Conservation (phyloP, 1,140 invertebrate species). For the Riptortus pedestris region DNA sequence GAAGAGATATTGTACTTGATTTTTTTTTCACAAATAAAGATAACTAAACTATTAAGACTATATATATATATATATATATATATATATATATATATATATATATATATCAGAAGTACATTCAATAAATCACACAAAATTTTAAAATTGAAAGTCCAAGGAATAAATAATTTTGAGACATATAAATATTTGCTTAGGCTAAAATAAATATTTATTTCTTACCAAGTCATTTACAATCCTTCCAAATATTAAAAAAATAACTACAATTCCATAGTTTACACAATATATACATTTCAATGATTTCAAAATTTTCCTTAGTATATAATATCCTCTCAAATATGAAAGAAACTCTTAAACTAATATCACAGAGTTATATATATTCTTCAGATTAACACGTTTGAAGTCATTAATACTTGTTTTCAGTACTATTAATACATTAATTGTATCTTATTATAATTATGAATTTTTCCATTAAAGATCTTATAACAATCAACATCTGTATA, state of each 20-base stretch:
- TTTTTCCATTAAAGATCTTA: not conserved
- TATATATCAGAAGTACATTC: too few species aligned
- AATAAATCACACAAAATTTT: too few species aligned
- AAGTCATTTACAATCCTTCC: slow-evolving; percentile 15
- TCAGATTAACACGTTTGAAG: not conserved
- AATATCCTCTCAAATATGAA: not conserved
- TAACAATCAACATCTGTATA: not conserved
- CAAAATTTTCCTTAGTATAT: slow-evolving; percentile 7
- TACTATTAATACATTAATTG: slow-evolving; percentile 4
- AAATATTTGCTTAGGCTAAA: slow-evolving; percentile 16
- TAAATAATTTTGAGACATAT: too few species aligned
- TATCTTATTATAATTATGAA: not conserved
- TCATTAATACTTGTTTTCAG: not conserved
- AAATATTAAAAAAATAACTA: slow-evolving; percentile 25
- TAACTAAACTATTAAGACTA: too few species aligned
- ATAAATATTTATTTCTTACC: slow-evolving; percentile 18
- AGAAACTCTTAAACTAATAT: slow-evolving; percentile 22
- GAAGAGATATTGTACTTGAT: too few species aligned
- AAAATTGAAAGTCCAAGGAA: too few species aligned
- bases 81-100: too few species aligned
- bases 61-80: too few species aligned
- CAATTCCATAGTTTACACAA: slow-evolving; percentile 16
- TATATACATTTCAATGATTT: slow-evolving; percentile 16
- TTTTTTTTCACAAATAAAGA: too few species aligned
- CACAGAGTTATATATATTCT: slow-evolving; percentile 20